These are phyloP conservation scores for Ptyas mucosa DNA, from an alignment of 2,113 vertebrate species.

Conservation along the genomic window DNA sequence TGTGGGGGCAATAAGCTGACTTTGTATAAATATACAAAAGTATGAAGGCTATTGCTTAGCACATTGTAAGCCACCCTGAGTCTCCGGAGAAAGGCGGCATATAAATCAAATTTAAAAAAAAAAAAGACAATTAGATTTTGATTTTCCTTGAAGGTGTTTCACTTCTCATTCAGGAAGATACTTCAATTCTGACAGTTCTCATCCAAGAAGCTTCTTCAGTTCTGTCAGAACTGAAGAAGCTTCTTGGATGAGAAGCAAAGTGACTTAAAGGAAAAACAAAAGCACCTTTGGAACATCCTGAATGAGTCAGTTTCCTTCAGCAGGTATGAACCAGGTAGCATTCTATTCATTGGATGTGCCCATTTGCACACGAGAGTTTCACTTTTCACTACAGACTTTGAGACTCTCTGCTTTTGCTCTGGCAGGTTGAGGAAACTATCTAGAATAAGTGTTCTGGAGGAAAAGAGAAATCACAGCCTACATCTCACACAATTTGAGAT, in stretches of 20 bases:
- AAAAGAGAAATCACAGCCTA: background rate
- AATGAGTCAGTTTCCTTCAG: background rate
- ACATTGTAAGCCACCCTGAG: too few relatives aligned
- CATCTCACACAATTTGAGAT: background rate
- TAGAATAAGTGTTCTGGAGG: background rate
- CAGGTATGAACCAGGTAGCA: background rate
- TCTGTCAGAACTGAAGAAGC: too few relatives aligned
- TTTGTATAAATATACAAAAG: too few relatives aligned
- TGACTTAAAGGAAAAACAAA: background rate
- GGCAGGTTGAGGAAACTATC: background rate
- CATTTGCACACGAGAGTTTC: background rate
- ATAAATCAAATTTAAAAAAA: too few relatives aligned
- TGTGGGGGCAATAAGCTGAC: too few relatives aligned
- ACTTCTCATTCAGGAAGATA: background rate
- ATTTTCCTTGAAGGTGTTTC: background rate
- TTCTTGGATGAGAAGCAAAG: too few relatives aligned
- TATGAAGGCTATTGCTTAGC: too few relatives aligned
- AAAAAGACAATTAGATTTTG: background rate
- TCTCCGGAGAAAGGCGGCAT: too few relatives aligned
- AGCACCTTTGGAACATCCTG: background rate
- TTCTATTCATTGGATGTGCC: background rate
- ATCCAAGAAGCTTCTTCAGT: background rate
- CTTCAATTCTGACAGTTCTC: background rate
- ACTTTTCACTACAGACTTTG: background rate
- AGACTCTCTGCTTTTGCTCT: background rate